A percentile compares a stretch with the other conserved stretches of the same genome.
These are phyloP conservation scores for Cepaea nemoralis DNA, from an alignment of 1,140 invertebrate genomes.

Conservation along the genomic window DNA sequence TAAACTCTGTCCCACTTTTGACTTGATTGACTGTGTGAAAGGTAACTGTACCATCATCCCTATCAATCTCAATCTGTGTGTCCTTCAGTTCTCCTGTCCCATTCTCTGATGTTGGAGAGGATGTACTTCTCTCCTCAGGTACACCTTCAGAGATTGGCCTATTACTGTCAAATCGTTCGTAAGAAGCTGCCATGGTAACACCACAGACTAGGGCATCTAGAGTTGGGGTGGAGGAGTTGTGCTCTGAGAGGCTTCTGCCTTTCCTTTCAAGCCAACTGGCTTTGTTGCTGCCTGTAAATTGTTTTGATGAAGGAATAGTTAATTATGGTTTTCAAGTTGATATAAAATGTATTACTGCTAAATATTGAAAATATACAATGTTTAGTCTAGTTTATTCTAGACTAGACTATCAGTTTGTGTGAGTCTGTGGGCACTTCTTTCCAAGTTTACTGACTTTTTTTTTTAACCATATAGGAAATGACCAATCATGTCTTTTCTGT, in stretches of 20 bases:
- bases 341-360: too few species aligned
- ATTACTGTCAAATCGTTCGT: conserved; percentile 51
- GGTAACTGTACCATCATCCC: conserved; percentile 31
- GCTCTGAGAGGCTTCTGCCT: conserved; percentile 17
- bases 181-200: conserved; percentile 47
- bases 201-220: conserved; percentile 24
- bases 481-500: too few species aligned
- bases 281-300: neutral
- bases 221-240: conserved; percentile 35
- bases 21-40: conserved; percentile 33
- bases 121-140: neutral
- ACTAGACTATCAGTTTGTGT: too few species aligned
- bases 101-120: neutral
- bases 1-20: conserved; percentile 45
- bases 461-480: too few species aligned
- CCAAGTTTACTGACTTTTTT: too few species aligned
- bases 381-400: too few species aligned
- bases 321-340: too few species aligned
- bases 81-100: conserved; percentile 40
- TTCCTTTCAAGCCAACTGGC: neutral
- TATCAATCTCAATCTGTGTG: conserved; percentile 48
- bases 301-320: too few species aligned
- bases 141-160: neutral
- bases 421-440: too few species aligned
- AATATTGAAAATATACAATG: too few species aligned